A percentile compares a stretch with the other conserved stretches of the same genome.
These are phyloP conservation scores for Passer montanus DNA, from an alignment of 2,113 vertebrate genomes.

Conservation along the genomic window DNA sequence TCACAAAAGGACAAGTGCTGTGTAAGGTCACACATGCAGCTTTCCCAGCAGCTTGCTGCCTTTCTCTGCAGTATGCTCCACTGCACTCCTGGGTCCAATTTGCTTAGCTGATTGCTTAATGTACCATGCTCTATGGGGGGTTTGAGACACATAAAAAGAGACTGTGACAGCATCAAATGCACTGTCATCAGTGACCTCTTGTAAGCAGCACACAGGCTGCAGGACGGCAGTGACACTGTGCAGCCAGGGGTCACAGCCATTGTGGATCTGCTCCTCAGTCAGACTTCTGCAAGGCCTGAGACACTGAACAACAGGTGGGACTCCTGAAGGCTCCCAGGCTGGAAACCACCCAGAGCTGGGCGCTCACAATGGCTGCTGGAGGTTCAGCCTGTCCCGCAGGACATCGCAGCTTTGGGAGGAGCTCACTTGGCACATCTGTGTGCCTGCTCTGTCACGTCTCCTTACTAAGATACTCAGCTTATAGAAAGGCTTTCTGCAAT, in stretches of 20 bases:
- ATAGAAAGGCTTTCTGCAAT: not conserved
- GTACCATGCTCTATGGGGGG: not conserved
- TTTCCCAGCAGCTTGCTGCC: not conserved
- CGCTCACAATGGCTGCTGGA: rapidly evolving
- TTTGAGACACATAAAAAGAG: not conserved
- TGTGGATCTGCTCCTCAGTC: not conserved
- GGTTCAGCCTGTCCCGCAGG: not conserved
- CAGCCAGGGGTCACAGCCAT: not conserved
- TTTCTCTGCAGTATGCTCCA: not conserved
- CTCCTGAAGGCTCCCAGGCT: not conserved
- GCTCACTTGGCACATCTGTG: not conserved
- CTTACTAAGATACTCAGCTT: not conserved
- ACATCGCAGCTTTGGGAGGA: not conserved
- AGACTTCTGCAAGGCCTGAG: not conserved
- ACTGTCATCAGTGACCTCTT: not conserved
- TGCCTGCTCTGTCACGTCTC: not conserved
- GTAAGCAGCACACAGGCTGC: not conserved
- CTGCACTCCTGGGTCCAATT: not conserved
- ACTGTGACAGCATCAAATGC: not conserved
- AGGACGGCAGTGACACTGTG: not conserved
- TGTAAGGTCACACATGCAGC: not conserved
- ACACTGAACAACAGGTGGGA: not conserved
- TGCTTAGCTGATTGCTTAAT: not conserved
- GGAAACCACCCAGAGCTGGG: not conserved
- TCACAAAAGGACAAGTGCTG: not conserved